A percentile compares a stretch with the other conserved stretches of the same genome.
phyloP scores from a whole-genome alignment of 2,113 vertebrate genomes.

The Brevimyrus niger region DNA sequence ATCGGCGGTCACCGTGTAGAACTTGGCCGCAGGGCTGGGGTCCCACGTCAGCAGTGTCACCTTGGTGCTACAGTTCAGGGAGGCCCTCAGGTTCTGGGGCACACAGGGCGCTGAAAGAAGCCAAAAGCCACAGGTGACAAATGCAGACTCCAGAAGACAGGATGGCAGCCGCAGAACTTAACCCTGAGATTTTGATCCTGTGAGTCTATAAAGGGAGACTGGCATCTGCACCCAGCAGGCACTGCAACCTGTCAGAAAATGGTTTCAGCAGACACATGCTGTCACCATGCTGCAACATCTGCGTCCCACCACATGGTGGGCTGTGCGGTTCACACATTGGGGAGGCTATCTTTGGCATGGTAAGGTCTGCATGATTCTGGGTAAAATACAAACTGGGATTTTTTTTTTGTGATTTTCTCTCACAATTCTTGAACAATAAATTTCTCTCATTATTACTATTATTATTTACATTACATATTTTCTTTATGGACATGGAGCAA shows the following conservation, averaged over 20 bases:
- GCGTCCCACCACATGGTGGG: not conserved
- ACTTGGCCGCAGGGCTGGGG: conserved; percentile 37
- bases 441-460: not conserved
- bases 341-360: not conserved
- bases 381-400: not conserved
- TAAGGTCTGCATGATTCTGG: not conserved
- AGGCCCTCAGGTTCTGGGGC: conserved; percentile 46
- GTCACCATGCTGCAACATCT: not conserved
- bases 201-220: not conserved
- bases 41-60: conserved; percentile 54
- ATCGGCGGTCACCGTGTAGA: conserved; percentile 54
- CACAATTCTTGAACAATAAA: not conserved
- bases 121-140: conserved; percentile 8
- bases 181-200: not conserved
- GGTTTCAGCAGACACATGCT: not conserved
- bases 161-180: not conserved
- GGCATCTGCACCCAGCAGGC: not conserved
- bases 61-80: conserved; percentile 49
- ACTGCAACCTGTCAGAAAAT: not conserved
- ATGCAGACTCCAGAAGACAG: not conserved
- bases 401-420: not conserved
- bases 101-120: conserved; percentile 55
- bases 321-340: not conserved
- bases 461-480: not conserved
- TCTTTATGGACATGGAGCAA: not conserved